phyloP scores from a whole-genome alignment of 2,113 vertebrate species.

The Electrona antarctica region DNA sequence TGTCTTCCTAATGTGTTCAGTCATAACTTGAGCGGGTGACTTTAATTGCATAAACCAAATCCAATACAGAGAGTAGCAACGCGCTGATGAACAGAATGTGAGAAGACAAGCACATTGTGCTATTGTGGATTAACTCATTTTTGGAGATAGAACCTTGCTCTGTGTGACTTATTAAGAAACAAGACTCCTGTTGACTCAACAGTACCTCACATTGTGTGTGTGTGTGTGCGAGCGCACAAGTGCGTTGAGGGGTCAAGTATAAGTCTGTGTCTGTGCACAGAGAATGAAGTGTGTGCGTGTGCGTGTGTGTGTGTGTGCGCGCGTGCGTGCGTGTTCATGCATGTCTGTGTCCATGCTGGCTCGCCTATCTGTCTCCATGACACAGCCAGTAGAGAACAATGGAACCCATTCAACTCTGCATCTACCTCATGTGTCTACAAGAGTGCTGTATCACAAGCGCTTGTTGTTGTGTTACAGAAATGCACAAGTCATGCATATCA shows the following conservation, averaged over 20 bases:
- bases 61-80: no score
- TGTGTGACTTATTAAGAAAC: background rate
- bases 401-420: slow-evolving; percentile 47
- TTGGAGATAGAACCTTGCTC: background rate
- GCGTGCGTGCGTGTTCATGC: background rate
- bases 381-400: slow-evolving; percentile 51
- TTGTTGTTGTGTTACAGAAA: no score
- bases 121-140: background rate
- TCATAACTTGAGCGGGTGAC: no score
- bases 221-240: background rate
- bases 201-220: slow-evolving; percentile 20
- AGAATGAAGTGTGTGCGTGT: background rate
- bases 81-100: no score
- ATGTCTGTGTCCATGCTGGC: background rate
- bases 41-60: no score
- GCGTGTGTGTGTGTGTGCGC: background rate
- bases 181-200: background rate
- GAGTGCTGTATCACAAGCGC: slow-evolving; percentile 44
- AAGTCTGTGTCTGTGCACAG: no score
- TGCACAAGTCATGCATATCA: background rate
- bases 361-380: slow-evolving; percentile 39
- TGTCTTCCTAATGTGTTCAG: no score
- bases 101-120: background rate
- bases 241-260: no score
- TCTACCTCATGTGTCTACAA: slow-evolving; percentile 36